Conservation (phyloP, 2,888 invertebrate species). For the Ichneumoninae sp. region DNA sequence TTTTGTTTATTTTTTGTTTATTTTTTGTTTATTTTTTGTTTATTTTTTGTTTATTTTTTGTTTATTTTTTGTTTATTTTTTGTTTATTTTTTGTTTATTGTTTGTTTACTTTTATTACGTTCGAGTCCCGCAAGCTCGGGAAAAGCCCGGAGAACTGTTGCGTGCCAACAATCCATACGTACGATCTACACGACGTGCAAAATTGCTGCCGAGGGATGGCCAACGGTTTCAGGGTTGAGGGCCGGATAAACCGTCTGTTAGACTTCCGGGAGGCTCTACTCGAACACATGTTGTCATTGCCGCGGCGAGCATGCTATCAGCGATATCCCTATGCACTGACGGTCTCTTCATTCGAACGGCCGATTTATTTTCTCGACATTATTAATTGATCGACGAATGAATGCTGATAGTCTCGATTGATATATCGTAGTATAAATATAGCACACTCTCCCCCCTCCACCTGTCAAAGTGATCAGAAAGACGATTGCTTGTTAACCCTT, state of each 20-base stretch:
- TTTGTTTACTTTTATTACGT: not conserved
- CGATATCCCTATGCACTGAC: not conserved
- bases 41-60: no score
- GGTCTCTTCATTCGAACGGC: not conserved
- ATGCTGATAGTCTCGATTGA: constrained; percentile 1
- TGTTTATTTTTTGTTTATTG: no score
- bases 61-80: no score
- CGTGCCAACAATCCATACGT: constrained; percentile 2
- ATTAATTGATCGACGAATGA: constrained; percentile 2
- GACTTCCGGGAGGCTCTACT: constrained; percentile 56
- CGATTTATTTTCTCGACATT: not conserved
- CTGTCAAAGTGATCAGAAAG: not conserved
- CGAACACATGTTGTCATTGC: constrained; percentile 32
- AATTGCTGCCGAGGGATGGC: constrained; percentile 49
- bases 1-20: no score
- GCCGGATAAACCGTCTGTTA: constrained; percentile 61
- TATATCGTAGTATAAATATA: not conserved
- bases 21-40: no score
- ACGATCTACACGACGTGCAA: constrained; percentile 30
- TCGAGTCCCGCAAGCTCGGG: not conserved
- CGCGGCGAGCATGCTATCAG: constrained; percentile 2
- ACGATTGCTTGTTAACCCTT: not conserved
- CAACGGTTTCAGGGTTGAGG: constrained; percentile 56
- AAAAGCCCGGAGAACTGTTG: not conserved
- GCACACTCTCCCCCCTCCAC: not conserved